phyloP scores from a whole-genome alignment of 92 coral and sea anemone species.

The Bergia sp. region DNA sequence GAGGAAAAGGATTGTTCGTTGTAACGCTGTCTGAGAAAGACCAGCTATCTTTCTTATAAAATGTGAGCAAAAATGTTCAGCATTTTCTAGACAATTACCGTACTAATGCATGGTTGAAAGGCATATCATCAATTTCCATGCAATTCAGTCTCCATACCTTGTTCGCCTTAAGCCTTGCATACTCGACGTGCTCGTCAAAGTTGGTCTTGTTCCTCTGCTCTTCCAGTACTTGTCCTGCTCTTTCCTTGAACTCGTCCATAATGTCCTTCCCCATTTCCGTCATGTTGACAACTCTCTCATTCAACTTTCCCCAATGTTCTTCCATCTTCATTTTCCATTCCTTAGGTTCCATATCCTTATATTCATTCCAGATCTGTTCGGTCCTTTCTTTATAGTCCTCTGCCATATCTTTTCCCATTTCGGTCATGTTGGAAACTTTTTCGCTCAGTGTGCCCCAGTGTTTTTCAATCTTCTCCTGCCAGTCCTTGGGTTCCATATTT shows the following conservation, averaged over 20 bases:
- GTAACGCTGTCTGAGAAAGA: too few species aligned
- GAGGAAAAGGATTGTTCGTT: too few species aligned
- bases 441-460: not conserved
- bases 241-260: not conserved
- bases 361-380: constrained; percentile 15
- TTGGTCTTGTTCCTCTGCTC: not conserved
- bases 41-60: too few species aligned
- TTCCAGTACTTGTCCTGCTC: not conserved
- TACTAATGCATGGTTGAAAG: too few species aligned
- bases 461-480: not conserved
- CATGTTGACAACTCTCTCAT: not conserved
- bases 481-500: constrained; percentile 10
- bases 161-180: constrained; percentile 5
- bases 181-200: constrained; percentile 22
- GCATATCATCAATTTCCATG: too few species aligned
- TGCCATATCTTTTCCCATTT: constrained; percentile 29
- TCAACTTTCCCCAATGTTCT: not conserved
- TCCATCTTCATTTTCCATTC: constrained; percentile 8
- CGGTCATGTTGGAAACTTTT: constrained; percentile 3
- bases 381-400: not conserved
- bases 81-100: too few species aligned
- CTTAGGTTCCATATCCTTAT: constrained; percentile 1
- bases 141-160: not conserved
- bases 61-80: too few species aligned
- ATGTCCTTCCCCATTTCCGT: constrained; percentile 28